A percentile compares a stretch with the other conserved stretches of the same genome.
These are phyloP conservation scores for Bombylius major DNA, from an alignment of 2,888 invertebrate genomes.

Conservation along the genomic window DNA sequence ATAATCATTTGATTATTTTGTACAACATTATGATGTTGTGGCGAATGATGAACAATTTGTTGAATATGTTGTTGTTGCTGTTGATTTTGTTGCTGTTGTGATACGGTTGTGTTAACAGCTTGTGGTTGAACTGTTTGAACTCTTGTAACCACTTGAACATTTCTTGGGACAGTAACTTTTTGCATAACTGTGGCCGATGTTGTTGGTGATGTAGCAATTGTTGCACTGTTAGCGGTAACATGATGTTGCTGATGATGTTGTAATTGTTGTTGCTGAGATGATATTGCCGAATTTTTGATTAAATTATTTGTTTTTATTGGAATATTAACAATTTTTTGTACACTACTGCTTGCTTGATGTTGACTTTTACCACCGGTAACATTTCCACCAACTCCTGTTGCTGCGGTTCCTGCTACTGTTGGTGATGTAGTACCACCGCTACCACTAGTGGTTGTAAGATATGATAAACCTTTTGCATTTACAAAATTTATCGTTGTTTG, in stretches of 20 bases:
- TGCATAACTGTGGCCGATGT: conserved; percentile 19
- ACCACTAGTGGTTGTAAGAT: conserved; percentile 25
- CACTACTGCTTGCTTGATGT: neutral
- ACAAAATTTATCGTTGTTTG: conserved; percentile 27
- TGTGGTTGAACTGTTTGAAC: conserved; percentile 20
- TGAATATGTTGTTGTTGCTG: conserved; percentile 15
- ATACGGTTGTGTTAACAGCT: too few relatives aligned
- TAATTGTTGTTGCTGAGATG: conserved; percentile 14
- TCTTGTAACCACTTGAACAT: conserved; percentile 28
- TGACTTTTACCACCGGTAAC: neutral
- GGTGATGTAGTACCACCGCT: neutral
- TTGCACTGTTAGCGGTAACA: conserved; percentile 5
- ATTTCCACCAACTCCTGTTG: neutral
- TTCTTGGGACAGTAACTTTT: conserved; percentile 25
- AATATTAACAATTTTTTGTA: conserved; percentile 14
- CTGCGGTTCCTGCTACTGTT: conserved; percentile 18
- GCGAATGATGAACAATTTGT: neutral
- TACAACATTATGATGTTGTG: conserved; percentile 22
- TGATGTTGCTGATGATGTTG: conserved; percentile 7
- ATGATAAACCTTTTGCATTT: conserved; percentile 26
- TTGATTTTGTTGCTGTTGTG: conserved; percentile 14
- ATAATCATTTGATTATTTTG: conserved; percentile 18
- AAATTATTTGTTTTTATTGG: conserved; percentile 11
- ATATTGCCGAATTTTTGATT: conserved; percentile 5
- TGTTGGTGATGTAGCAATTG: conserved; percentile 13